Evolutionary conservation across 1,140 invertebrate genomes (phyloP).

Genomic region (Euura lappo): DNA sequence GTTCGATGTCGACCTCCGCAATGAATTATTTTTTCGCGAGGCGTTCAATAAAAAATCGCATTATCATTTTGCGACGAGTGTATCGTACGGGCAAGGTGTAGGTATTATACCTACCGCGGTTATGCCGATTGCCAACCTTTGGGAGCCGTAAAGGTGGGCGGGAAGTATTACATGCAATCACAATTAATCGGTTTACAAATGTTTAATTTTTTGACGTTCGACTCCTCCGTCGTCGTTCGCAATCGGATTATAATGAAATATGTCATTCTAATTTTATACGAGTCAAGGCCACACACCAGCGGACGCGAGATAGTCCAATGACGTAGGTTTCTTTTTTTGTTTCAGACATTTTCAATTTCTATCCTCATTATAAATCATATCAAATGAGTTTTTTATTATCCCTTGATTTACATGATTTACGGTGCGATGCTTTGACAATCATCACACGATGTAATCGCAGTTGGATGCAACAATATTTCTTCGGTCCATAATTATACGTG

Average conservation of each 20-base stretch:
- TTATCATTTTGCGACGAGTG: not conserved
- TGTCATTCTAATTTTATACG: not conserved
- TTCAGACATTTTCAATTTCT: no score
- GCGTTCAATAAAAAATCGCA: not conserved
- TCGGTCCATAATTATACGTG: no score
- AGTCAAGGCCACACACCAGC: not conserved
- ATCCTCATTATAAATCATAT: no score
- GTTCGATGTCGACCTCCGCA: not conserved
- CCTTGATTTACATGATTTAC: no score
- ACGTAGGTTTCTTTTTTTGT: no score
- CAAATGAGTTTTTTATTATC: no score
- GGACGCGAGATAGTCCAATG: not conserved
- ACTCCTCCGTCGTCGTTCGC: not conserved
- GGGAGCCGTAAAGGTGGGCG: not conserved
- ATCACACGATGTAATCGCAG: no score
- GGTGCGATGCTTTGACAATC: no score
- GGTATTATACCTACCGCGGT: not conserved
- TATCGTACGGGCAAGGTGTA: not conserved
- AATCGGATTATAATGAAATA: not conserved
- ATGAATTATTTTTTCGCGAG: not conserved
- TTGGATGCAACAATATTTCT: no score
- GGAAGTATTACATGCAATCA: not conserved
- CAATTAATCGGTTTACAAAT: not conserved
- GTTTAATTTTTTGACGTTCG: not conserved
- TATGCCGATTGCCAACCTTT: not conserved